phyloP scores from a whole-genome alignment of 2,797 vertebrate genomes.

The Rhabdomys pumilio region DNA sequence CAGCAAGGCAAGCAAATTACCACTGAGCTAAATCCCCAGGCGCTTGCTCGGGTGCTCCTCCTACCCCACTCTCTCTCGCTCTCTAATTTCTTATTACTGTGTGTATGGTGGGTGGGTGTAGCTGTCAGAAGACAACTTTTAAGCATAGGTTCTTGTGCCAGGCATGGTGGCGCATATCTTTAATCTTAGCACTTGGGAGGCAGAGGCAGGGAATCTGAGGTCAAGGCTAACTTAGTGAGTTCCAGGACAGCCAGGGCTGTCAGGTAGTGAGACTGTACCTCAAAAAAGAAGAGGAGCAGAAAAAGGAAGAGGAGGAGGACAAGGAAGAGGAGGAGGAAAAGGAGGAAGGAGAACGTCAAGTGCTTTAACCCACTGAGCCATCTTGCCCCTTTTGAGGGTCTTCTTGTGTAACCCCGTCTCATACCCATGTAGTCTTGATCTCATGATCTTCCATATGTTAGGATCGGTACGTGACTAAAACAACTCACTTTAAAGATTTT shows the following conservation, averaged over 20 bases:
- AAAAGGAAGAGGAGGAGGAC: too few relatives aligned
- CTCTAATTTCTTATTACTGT: neutral
- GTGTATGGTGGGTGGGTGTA: neutral
- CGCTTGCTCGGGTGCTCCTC: neutral
- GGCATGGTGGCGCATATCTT: neutral
- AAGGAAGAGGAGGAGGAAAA: neutral
- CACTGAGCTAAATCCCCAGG: neutral
- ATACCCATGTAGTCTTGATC: neutral
- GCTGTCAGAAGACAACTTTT: neutral
- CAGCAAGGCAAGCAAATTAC: neutral
- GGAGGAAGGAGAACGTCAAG: too few relatives aligned
- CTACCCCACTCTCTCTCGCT: neutral
- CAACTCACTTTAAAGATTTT: neutral
- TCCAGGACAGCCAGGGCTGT: neutral
- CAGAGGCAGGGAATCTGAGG: neutral
- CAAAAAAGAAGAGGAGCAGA: neutral
- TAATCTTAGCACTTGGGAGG: neutral
- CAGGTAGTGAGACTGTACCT: neutral
- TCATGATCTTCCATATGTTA: neutral
- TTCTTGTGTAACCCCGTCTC: neutral
- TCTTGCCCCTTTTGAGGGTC: neutral
- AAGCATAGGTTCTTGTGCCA: neutral
- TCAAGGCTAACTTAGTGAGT: neutral
- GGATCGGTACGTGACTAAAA: neutral
- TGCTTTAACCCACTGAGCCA: neutral